Base-by-base conservation (phyloP, 2,797 vertebrate species). In the Enoplosus armatus region DNA sequence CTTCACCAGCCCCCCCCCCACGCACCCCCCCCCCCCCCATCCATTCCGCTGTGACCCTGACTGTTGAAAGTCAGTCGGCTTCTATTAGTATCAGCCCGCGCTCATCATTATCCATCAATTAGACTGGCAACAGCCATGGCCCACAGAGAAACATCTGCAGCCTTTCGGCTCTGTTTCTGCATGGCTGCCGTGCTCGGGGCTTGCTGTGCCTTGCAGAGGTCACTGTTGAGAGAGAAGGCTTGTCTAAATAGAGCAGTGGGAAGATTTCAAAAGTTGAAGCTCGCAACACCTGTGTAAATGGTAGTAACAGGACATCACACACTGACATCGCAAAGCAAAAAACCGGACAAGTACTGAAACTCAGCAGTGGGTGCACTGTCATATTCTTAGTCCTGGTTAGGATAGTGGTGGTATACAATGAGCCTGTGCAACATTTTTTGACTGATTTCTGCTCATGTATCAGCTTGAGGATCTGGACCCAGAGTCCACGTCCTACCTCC, bases 401-500 rank as follows among this genome's bases (percentile, higher is more conserved):
- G 48, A 35, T 16, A n/a, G 29, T 16, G 33, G 2, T 27, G 15
- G 27, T 5, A 35, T 14, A 31, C 31, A 62, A 62, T 43, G 9
- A n/a, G 6, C 3, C 33, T 41, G 10, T 14, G 39, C 29, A 12
- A 22, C 39, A 5, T 26, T 27, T 20, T n/a, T n/a, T n/a, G n/a
- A n/a, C 31, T 22, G 18, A 55, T 55, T 29, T 59, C 33, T n/a
- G 15, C 33, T n/a, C 10, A 35, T 35, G 12, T 6, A 22, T 58
- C 29, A 39, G 33, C 33, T 59, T 24, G 1, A 59, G 37, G 15
- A 20, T 31, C 8, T 6, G 31, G 31, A 33, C 98, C 4, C n/a
- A n/a, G n/a, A n/a, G n/a, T n/a, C n/a, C n/a, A 98, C 98, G 22
- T 98, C 97, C 1, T 99, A 97, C 94, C 99, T n/a, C 98, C 18